Evolutionary conservation across 2,888 invertebrate genomes (phyloP), one percentile per base, ranked within the genome.

Genomic region (Azorinus chamasolen): DNA sequence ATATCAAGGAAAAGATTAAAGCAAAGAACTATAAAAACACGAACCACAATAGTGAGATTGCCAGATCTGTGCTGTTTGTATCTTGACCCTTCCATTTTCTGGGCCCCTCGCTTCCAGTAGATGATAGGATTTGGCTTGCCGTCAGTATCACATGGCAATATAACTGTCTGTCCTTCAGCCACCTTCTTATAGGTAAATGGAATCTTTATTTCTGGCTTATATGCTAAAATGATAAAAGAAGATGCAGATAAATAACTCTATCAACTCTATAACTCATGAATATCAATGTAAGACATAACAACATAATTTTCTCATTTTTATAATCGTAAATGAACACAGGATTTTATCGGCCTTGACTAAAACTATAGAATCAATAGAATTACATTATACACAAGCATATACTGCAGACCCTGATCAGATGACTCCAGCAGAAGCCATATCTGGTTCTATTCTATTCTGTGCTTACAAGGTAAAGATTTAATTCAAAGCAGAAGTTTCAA

Each of bases 111-210:
- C 57, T 96, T 95, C 99, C 99, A 99, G 92, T 96, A 96, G 41
- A 99, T 96, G 87, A 95, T 95, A 0, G 99, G 99, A 90, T 96
- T 96, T 20, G 99, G 99, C 4, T 99, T 98, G 70, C 99, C 99
- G 93, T 97, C 97, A 70, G 99, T 98, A 81, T 96, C 95, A 93
- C 99, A 99, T 4, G 85, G 85, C 46, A 93, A 70, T 5, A 77
- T 81, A 16, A 91, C 87, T n/a, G 83, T 76, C 51, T 89, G 84
- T 6, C 84, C 90, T 68, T 90, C 90, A 1, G 92, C 91, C 1
- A 91, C 90, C 63, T 88, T 89, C 64, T 86, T 78, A 22, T 79
- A 73, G n/a, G 83, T 79, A 18, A 81, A 75, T 14, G 0, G 98
- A 97, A 4, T 96, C 95, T 89, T 97, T 96, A 62, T 95, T 97